phyloP scores from a whole-genome alignment of 2,113 vertebrate species.

The Elephantulus edwardii region DNA sequence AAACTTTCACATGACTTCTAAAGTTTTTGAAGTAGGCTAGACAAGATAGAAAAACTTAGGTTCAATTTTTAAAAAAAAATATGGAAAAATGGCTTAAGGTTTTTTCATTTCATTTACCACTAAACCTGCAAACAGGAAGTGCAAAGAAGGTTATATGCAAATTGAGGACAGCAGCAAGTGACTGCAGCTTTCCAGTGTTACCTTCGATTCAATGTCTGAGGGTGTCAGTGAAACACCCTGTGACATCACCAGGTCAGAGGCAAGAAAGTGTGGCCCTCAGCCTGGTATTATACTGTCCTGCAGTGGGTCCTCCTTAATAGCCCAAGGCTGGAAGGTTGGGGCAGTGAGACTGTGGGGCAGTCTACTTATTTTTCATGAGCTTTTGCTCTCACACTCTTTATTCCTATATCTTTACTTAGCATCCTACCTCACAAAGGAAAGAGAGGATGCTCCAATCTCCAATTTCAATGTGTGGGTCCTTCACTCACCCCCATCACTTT shows the following conservation, averaged over 20 bases:
- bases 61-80: not conserved
- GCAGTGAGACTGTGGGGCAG: no score
- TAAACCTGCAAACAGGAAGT: not conserved
- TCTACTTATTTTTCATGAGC: not conserved
- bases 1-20: not conserved
- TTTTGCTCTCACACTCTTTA: no score
- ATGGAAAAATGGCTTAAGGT: not conserved
- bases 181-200: no score
- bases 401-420: not conserved
- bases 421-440: not conserved
- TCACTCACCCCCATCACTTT: not conserved
- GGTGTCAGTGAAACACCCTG: not conserved
- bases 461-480: no score
- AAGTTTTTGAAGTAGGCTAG: not conserved
- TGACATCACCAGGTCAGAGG: not conserved
- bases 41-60: not conserved
- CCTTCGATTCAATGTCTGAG: not conserved
- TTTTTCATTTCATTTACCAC: not conserved
- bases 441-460: not conserved
- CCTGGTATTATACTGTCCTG: not conserved
- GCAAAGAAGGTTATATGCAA: not conserved
- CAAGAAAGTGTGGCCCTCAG: not conserved
- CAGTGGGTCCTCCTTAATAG: not conserved
- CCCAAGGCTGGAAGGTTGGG: no score
- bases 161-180: not conserved